These are phyloP conservation scores for Caenorhabditis sp. DNA, from an alignment of 2,888 invertebrate genomes.

Conservation along the genomic window DNA sequence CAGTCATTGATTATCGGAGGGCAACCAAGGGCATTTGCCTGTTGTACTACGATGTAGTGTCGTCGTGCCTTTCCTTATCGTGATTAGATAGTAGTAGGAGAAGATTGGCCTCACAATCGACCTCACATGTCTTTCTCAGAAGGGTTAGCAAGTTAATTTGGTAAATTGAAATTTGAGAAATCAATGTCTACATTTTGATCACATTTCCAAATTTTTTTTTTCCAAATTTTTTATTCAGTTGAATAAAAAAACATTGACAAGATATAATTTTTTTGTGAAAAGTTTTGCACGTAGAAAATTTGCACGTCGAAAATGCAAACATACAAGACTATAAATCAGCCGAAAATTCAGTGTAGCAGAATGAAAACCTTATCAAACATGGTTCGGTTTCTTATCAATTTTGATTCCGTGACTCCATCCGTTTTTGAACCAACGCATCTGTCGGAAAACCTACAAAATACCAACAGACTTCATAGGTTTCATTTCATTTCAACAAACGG, in stretches of 20 bases:
- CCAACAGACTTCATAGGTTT: slow-evolving; percentile 3
- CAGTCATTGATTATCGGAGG: slow-evolving; percentile 41
- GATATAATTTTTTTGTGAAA: too few species aligned
- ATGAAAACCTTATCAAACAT: neutral
- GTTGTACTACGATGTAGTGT: slow-evolving; percentile 54
- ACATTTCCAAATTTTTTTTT: too few species aligned
- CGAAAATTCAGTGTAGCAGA: neutral
- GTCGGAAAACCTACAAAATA: neutral
- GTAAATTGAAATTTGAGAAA: too few species aligned
- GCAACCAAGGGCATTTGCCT: slow-evolving; percentile 13
- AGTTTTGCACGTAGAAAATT: too few species aligned
- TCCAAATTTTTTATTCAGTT: too few species aligned
- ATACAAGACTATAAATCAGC: slow-evolving; percentile 10
- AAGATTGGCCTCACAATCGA: neutral
- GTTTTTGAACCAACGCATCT: neutral
- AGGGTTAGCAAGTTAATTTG: too few species aligned
- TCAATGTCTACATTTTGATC: too few species aligned
- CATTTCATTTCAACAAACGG: slow-evolving; percentile 37
- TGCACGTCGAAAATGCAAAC: neutral
- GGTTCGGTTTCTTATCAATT: neutral
- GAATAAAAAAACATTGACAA: too few species aligned
- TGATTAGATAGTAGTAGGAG: slow-evolving; percentile 45
- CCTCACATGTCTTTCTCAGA: neutral
- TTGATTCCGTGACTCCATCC: neutral
- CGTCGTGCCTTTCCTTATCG: slow-evolving; percentile 28